A percentile compares a stretch with the other conserved stretches of the same genome.
Evolutionary conservation across 2,113 vertebrate genomes (phyloP).

Genomic region (Alces alces): DNA sequence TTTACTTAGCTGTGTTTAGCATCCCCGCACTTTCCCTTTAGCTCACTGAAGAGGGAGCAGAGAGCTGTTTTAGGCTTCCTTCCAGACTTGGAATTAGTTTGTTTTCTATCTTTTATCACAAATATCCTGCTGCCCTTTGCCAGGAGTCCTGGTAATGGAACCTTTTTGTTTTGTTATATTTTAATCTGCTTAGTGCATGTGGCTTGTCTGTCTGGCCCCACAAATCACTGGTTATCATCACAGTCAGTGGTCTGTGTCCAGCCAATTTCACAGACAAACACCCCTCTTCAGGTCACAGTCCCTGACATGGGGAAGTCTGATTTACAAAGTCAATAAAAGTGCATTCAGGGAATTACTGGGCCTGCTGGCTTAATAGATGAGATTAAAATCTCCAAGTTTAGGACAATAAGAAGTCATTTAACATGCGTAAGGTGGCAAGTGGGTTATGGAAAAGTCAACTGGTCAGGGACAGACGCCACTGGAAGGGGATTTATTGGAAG

Average conservation of each 20-base stretch:
- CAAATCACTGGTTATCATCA: constrained; percentile 83
- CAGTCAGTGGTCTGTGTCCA: constrained; percentile 84
- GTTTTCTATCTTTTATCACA: neutral
- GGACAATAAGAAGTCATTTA: constrained; percentile 70
- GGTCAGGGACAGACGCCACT: constrained; percentile 57
- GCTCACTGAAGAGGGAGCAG: neutral
- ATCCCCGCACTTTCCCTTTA: neutral
- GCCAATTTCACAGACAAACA: constrained; percentile 89
- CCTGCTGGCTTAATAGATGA: constrained; percentile 78
- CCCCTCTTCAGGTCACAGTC: constrained; percentile 76
- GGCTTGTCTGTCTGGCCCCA: constrained; percentile 76
- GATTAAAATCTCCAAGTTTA: constrained; percentile 80
- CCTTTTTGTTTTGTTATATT: constrained; percentile 66
- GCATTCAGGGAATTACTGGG: constrained; percentile 78
- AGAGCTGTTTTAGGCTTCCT: neutral
- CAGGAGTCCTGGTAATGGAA: constrained; percentile 53
- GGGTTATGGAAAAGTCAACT: constrained; percentile 66
- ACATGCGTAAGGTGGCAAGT: constrained; percentile 65
- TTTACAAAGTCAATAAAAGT: constrained; percentile 86
- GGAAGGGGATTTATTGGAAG: constrained; percentile 7
- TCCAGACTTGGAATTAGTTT: constrained; percentile 50
- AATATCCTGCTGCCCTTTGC: neutral
- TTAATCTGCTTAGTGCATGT: constrained; percentile 75
- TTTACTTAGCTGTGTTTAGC: neutral
- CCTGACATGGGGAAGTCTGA: constrained; percentile 80